Conservation (phyloP, 2,113 vertebrate genomes). For the Marmota flaviventris region DNA sequence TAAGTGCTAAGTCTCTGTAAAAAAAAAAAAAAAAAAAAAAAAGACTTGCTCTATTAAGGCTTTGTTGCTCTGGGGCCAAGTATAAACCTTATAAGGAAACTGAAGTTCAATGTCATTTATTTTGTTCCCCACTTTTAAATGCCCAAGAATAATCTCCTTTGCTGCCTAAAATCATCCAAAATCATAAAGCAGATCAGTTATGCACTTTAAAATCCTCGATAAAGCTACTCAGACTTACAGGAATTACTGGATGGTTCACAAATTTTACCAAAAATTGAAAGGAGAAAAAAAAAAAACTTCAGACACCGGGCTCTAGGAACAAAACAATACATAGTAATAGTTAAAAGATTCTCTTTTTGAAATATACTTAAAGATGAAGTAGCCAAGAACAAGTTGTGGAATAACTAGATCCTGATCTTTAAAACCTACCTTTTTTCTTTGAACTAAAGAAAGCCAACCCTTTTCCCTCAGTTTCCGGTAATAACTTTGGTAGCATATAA, state of each 20-base stretch:
- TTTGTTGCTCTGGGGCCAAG: slow-evolving; percentile 85
- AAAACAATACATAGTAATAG: slow-evolving; percentile 5
- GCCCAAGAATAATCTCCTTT: slow-evolving; percentile 82
- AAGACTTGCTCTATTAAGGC: slow-evolving; percentile 86
- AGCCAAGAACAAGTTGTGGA: slow-evolving; percentile 51
- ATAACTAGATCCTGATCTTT: slow-evolving; percentile 40
- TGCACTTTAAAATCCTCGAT: slow-evolving; percentile 58
- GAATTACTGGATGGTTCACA: slow-evolving; percentile 45
- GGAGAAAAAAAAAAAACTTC: not conserved
- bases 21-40: slow-evolving; percentile 14
- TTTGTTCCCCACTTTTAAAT: slow-evolving; percentile 82
- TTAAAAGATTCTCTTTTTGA: slow-evolving; percentile 26
- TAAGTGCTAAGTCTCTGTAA: slow-evolving; percentile 78
- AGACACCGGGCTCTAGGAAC: not conserved
- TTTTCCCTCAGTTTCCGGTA: slow-evolving; percentile 17
- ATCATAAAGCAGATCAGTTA: slow-evolving; percentile 49
- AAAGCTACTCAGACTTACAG: slow-evolving; percentile 37
- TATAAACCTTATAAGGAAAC: slow-evolving; percentile 88
- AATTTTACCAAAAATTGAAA: slow-evolving; percentile 28
- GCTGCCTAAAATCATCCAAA: slow-evolving; percentile 75
- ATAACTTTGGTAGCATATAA: not conserved
- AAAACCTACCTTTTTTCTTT: slow-evolving; percentile 30
- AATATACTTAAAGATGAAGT: slow-evolving; percentile 1
- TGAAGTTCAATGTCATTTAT: slow-evolving; percentile 86
- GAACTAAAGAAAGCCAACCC: slow-evolving; percentile 52